These are phyloP conservation scores for Helostoma temminkii DNA, from an alignment of 2,797 vertebrate genomes.

Conservation along the genomic window DNA sequence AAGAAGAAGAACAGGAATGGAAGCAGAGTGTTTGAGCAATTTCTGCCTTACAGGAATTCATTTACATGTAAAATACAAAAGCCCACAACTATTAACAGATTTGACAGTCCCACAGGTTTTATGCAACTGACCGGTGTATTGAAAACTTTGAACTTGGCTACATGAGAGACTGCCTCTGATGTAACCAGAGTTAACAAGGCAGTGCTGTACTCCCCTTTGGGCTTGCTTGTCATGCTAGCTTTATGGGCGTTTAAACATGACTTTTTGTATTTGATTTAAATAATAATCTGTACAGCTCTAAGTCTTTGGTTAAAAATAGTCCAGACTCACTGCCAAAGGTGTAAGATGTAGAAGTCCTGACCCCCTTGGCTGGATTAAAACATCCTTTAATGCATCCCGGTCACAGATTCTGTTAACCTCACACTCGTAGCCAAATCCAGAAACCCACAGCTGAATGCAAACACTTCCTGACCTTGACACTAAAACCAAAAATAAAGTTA, in stretches of 20 bases:
- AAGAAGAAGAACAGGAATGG: too few species aligned
- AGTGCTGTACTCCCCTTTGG: conserved; percentile 23
- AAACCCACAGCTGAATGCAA: conserved; percentile 1
- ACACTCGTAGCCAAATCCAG: background rate
- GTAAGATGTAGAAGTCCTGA: background rate
- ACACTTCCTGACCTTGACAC: background rate
- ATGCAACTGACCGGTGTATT: conserved; percentile 32
- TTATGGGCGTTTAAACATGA: conserved; percentile 30
- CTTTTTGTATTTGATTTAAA: conserved; percentile 23
- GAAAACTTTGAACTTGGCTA: conserved; percentile 37
- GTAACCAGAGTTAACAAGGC: conserved; percentile 47
- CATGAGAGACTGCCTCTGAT: conserved; percentile 39
- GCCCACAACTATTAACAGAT: conserved; percentile 20
- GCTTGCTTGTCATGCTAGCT: conserved; percentile 23
- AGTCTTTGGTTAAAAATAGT: conserved; percentile 3
- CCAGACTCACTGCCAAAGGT: background rate
- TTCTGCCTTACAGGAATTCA: conserved; percentile 31
- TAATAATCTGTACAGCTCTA: conserved; percentile 12
- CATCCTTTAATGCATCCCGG: background rate
- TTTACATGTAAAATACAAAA: conserved; percentile 50
- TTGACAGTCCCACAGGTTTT: conserved; percentile 26
- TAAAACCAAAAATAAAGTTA: background rate
- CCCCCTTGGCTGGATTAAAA: conserved; percentile 4
- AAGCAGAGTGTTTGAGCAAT: conserved; percentile 28
- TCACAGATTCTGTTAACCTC: conserved; percentile 1